Conservation (phyloP, 2,888 invertebrate genomes). For the Drosophila mulleri region DNA sequence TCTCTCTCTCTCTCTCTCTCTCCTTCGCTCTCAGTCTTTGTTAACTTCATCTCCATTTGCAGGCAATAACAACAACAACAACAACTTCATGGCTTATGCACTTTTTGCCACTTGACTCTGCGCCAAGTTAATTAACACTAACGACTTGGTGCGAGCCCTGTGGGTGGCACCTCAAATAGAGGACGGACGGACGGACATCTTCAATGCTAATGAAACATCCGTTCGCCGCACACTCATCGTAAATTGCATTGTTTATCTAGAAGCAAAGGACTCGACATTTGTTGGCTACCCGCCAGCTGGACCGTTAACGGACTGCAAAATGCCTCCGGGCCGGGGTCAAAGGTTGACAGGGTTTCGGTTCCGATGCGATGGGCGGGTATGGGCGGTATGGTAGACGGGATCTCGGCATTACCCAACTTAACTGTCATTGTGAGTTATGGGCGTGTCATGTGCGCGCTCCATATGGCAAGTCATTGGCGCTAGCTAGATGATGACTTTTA, state of each 20-base stretch:
- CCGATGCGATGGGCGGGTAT: not conserved
- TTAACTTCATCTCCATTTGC: slow-evolving; percentile 20
- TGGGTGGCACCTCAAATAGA: slow-evolving; percentile 19
- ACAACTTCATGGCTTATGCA: slow-evolving; percentile 30
- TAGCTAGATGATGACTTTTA: slow-evolving; percentile 73
- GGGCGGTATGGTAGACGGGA: not conserved
- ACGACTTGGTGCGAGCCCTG: slow-evolving; percentile 29
- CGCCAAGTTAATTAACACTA: slow-evolving; percentile 79
- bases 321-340: slow-evolving; percentile 24
- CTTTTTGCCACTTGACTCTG: slow-evolving; percentile 67
- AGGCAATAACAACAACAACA: slow-evolving; percentile 13
- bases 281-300: slow-evolving; percentile 52
- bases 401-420: slow-evolving; percentile 3
- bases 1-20: not conserved
- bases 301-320: slow-evolving; percentile 50
- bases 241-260: slow-evolving; percentile 76
- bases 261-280: slow-evolving; percentile 25
- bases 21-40: not conserved
- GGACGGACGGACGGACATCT: slow-evolving; percentile 17
- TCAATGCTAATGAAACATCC: slow-evolving; percentile 74
- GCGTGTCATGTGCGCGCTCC: slow-evolving; percentile 43
- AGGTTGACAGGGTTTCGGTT: not conserved
- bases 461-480: slow-evolving; percentile 77
- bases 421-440: slow-evolving; percentile 50
- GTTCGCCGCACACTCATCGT: slow-evolving; percentile 53